These are phyloP conservation scores for Amphiprion ocellaris DNA, from an alignment of 2,113 vertebrate species.

Conservation along the genomic window DNA sequence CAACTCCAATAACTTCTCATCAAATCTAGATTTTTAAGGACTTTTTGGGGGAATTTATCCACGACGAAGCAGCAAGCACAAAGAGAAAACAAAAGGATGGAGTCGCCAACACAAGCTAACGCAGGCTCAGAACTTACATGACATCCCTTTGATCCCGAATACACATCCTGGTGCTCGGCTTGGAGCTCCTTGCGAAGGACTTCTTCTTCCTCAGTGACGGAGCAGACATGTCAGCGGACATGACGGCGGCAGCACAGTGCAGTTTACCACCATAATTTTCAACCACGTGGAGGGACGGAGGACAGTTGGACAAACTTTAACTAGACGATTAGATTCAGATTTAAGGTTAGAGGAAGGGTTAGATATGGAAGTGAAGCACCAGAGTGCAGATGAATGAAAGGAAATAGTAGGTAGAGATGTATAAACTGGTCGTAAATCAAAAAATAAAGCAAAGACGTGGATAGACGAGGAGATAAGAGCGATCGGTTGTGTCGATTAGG, in stretches of 20 bases:
- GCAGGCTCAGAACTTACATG: slow-evolving; percentile 71
- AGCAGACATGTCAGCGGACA: slow-evolving; percentile 63
- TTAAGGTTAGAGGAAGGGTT: neutral
- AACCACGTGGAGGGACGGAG: neutral
- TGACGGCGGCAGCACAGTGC: slow-evolving; percentile 4
- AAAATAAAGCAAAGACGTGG: neutral
- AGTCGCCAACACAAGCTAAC: neutral
- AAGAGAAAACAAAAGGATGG: neutral
- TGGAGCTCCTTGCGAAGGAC: slow-evolving; percentile 48
- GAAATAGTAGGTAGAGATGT: neutral
- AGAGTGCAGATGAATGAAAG: neutral
- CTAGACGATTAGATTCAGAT: neutral
- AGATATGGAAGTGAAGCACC: neutral
- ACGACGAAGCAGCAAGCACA: neutral
- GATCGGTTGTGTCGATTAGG: slow-evolving; percentile 22
- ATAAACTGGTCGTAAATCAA: neutral
- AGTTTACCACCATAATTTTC: slow-evolving; percentile 57
- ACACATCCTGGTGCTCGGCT: slow-evolving; percentile 66
- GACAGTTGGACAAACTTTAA: neutral
- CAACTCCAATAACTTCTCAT: neutral
- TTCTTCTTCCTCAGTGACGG: slow-evolving; percentile 75
- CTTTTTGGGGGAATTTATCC: neutral
- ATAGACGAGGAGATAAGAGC: neutral
- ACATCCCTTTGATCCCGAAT: slow-evolving; percentile 61
- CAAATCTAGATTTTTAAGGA: neutral